Percentiles rank a stretch among this genome's conserved stretches.
phyloP scores from a whole-genome alignment of 2,797 vertebrate genomes.

The Leuciscus waleckii region DNA sequence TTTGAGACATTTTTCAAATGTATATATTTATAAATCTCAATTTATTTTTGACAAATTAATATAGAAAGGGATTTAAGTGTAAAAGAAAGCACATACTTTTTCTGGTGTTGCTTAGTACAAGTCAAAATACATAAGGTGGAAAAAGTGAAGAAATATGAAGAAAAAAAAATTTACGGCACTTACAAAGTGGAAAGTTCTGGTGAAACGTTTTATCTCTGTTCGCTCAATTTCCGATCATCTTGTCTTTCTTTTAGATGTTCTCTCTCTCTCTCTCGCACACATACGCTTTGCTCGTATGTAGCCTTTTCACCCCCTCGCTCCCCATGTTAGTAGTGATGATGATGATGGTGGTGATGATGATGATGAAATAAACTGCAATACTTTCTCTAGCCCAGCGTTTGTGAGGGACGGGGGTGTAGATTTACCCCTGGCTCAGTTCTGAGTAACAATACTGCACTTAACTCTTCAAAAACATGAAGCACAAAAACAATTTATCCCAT shows the following conservation, averaged over 20 bases:
- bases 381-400: slow-evolving; percentile 81
- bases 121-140: not conserved
- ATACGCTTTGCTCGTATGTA: slow-evolving; percentile 69
- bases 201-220: slow-evolving; percentile 21
- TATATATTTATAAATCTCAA: not conserved
- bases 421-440: slow-evolving; percentile 83
- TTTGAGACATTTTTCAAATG: not conserved
- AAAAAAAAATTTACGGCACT: not conserved
- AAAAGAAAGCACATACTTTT: not conserved
- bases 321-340: slow-evolving; percentile 79
- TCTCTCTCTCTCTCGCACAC: slow-evolving; percentile 55
- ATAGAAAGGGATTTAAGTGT: not conserved
- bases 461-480: slow-evolving; percentile 78
- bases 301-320: slow-evolving; percentile 83
- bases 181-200: slow-evolving; percentile 5
- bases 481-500: slow-evolving; percentile 76
- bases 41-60: not conserved
- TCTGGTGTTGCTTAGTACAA: not conserved
- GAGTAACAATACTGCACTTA: slow-evolving; percentile 81
- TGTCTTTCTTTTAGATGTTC: slow-evolving; percentile 55
- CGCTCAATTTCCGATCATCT: slow-evolving; percentile 38
- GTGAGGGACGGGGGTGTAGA: slow-evolving; percentile 70
- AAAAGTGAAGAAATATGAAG: not conserved
- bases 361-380: slow-evolving; percentile 78
- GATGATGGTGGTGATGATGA: slow-evolving; percentile 75